Evolutionary conservation across 2,888 invertebrate species (phyloP).

Genomic region (Petrophora chlorosata): DNA sequence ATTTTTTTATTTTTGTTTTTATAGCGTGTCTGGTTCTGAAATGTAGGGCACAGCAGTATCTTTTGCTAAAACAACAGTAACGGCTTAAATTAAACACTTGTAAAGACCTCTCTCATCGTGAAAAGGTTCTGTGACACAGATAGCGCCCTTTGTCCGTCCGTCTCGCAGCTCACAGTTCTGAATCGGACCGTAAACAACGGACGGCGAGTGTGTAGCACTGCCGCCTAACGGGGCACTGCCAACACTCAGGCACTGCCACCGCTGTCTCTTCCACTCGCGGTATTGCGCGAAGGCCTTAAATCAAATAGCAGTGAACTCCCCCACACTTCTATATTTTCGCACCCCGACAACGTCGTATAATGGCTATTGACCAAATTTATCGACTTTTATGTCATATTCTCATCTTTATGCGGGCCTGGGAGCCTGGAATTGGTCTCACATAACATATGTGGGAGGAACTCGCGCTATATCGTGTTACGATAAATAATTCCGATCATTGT

Average conservation of each 20-base stretch:
- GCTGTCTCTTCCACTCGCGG: constrained; percentile 38
- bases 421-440: constrained; percentile 61
- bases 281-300: constrained; percentile 59
- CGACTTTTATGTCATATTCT: constrained; percentile 79
- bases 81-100: constrained; percentile 16
- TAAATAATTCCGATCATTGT: constrained; percentile 59
- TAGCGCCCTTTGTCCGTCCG: constrained; percentile 33
- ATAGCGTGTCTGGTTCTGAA: no score
- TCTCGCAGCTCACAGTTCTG: constrained; percentile 24
- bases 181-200: constrained; percentile 36
- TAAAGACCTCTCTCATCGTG: constrained; percentile 26
- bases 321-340: constrained; percentile 79
- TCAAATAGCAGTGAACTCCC: constrained; percentile 75
- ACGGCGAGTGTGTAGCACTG: constrained; percentile 14
- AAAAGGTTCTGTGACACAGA: constrained; percentile 36
- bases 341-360: constrained; percentile 78
- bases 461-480: constrained; percentile 49
- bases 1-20: no score
- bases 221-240: neutral
- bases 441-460: constrained; percentile 57
- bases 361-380: constrained; percentile 82
- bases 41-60: no score
- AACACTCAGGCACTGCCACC: no score
- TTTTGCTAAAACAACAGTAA: no score
- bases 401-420: constrained; percentile 71